Base-by-base conservation (phyloP, 2,797 vertebrate genomes). In the Falco concolor region DNA sequence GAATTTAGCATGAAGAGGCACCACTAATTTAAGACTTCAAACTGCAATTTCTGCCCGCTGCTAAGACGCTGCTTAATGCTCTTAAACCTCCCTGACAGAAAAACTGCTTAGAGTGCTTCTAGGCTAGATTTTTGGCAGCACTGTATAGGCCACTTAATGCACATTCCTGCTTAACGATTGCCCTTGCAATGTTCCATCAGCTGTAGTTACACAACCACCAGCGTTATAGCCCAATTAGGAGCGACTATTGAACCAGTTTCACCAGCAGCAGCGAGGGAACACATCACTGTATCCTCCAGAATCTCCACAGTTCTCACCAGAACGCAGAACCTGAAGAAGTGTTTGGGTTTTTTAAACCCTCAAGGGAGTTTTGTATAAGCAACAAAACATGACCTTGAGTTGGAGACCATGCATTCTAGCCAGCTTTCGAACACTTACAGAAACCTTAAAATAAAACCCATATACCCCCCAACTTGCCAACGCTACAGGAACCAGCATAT, bases 181-280 rank as follows among this genome's bases (percentile, higher is more conserved):
- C 21, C 52, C 50, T 72, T 23, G 13, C n/a, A 32, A 53, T 44
- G 30, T 60, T 57, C 79, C 81, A 42, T 4, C 27, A 23, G 20
- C 61, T 38, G n/a, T 13, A 50, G 11, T 20, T 47, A 82, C 63
- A 45, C 56, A 59, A 12, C 3, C 47, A 34, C 4, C 57, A 36
- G 65, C 6, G 0, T 34, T n/a, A 44, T 28, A 63, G 56, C 45
- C 4, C 2, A 50, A n/a, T 0, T 27, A 27, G 47, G 32, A 69
- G n/a, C 0, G 0, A 19, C 22, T 38, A 10, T 0, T 4, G 24
- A 85, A 56, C 34, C 22, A 23, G 27, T 16, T 49, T n/a, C 34
- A 64, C 52, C 40, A 36, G 32, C 34, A 64, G 47, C 40, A 36
- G 32, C 1, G 17, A 69, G 40, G 47, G 50, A 60, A 82, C 1